A percentile compares a stretch with the other conserved stretches of the same genome.
phyloP scores from a whole-genome alignment of 64 coral and sea anemone species.

The Dendrophyllia cribrosa region DNA sequence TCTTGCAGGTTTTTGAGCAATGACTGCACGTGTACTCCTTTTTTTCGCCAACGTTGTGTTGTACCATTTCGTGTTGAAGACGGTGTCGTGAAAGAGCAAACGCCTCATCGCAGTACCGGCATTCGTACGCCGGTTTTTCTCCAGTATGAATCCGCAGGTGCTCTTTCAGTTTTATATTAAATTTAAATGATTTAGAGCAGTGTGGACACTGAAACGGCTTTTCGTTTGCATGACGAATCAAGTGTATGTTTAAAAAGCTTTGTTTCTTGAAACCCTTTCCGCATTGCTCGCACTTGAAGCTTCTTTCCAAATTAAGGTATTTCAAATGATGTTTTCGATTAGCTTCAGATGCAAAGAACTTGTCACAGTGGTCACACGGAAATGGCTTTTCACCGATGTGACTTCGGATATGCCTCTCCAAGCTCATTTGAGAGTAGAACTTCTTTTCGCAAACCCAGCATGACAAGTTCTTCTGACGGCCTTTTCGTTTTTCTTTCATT shows the following conservation, averaged over 20 bases:
- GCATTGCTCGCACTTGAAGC: constrained; percentile 28
- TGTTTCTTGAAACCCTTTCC: constrained; percentile 9
- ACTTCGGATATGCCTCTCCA: background rate
- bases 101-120: background rate
- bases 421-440: background rate
- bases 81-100: background rate
- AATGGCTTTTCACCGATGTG: background rate
- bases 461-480: background rate
- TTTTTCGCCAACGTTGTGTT: background rate
- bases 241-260: background rate
- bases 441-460: constrained; percentile 1
- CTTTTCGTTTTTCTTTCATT: background rate
- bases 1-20: constrained; percentile 11
- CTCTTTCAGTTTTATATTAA: background rate
- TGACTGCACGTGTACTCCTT: background rate
- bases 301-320: background rate
- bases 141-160: constrained; percentile 23
- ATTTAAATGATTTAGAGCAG: background rate
- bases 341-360: background rate
- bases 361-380: constrained; percentile 21
- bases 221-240: background rate
- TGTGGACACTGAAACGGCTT: constrained; percentile 36
- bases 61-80: background rate
- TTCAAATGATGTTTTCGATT: background rate
- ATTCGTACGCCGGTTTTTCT: constrained; percentile 15